Evolutionary conservation across 2,888 invertebrate species (phyloP).

Genomic region (Sphinx pinastri): DNA sequence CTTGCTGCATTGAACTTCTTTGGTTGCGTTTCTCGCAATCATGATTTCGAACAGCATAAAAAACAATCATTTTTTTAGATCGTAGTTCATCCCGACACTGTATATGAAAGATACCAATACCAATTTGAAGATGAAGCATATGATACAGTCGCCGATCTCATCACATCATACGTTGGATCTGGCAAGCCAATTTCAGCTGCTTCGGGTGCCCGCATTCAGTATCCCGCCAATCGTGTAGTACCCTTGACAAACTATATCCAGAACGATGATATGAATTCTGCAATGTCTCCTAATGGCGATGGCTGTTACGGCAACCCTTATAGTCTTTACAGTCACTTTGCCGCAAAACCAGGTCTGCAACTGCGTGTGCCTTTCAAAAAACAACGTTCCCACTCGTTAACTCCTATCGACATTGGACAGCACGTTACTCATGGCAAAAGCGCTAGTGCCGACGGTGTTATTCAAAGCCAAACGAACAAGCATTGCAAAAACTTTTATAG

Average conservation of each 20-base stretch:
- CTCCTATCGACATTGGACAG: slow-evolving; percentile 84
- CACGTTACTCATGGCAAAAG: slow-evolving; percentile 83
- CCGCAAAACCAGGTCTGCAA: slow-evolving; percentile 71
- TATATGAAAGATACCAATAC: slow-evolving; percentile 95
- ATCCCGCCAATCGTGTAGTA: slow-evolving; percentile 92
- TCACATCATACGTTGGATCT: slow-evolving; percentile 96
- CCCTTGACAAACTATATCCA: slow-evolving; percentile 89
- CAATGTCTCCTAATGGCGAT: slow-evolving; percentile 66
- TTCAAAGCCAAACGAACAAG: slow-evolving; percentile 78
- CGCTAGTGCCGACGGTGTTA: slow-evolving; percentile 88
- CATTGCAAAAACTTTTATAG: slow-evolving; percentile 72
- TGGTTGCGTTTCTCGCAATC: background rate
- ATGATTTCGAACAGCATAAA: background rate
- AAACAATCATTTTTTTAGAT: slow-evolving; percentile 79
- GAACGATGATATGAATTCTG: slow-evolving; percentile 64
- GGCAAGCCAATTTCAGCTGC: slow-evolving; percentile 94
- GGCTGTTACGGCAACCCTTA: slow-evolving; percentile 70
- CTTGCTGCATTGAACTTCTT: no score
- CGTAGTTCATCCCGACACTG: slow-evolving; percentile 93
- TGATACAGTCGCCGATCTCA: slow-evolving; percentile 95
- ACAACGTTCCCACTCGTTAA: slow-evolving; percentile 91
- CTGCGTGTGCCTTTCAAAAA: slow-evolving; percentile 72
- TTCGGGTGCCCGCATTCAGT: slow-evolving; percentile 94
- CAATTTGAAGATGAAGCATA: slow-evolving; percentile 97
- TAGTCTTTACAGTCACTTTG: slow-evolving; percentile 79